These are phyloP conservation scores for Hippocampus barbouri DNA, from an alignment of 2,113 vertebrate genomes.

Conservation along the genomic window DNA sequence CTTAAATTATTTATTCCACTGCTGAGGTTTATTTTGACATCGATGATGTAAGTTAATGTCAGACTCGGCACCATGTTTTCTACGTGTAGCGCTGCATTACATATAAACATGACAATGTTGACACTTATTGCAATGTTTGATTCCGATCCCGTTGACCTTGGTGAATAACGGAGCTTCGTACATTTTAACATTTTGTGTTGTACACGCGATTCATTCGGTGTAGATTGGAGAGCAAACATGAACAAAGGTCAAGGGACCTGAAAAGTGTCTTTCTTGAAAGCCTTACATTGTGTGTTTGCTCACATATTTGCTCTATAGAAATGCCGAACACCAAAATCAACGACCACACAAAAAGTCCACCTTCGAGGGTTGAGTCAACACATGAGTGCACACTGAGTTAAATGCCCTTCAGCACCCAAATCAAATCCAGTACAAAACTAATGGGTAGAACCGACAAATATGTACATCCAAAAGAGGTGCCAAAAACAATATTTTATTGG, in stretches of 20 bases:
- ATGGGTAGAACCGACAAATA: background rate
- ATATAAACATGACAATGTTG: no score
- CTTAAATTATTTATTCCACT: no score
- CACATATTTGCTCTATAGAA: background rate
- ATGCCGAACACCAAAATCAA: background rate
- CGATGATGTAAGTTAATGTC: no score
- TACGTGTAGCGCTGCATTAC: no score
- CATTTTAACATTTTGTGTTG: background rate
- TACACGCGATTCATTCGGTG: background rate
- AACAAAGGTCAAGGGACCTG: background rate
- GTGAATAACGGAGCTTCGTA: background rate
- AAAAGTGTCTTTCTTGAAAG: background rate
- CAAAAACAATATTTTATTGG: background rate
- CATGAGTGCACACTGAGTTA: no score
- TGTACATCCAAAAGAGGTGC: background rate
- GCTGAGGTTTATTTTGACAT: no score
- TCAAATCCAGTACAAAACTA: background rate
- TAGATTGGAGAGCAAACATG: constrained; percentile 10
- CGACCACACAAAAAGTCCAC: no score
- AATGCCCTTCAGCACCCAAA: no score
- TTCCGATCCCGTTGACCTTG: background rate
- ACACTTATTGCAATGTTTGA: no score
- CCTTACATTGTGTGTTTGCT: background rate
- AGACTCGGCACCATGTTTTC: no score
- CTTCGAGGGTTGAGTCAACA: no score